phyloP scores from a whole-genome alignment of 2,888 invertebrate species.

The Andrena marginata region DNA sequence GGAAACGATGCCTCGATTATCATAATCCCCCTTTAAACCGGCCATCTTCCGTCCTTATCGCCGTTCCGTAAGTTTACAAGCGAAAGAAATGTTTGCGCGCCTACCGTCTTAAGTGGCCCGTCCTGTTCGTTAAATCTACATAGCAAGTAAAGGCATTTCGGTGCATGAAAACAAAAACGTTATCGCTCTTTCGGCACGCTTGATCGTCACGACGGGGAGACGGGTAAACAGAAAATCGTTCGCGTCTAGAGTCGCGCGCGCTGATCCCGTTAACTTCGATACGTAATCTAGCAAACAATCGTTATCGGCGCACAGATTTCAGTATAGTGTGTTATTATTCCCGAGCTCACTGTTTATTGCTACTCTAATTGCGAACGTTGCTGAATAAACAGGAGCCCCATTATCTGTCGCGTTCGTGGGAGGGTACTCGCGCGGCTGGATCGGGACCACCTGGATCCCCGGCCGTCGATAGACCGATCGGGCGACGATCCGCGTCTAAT shows the following conservation, averaged over 20 bases:
- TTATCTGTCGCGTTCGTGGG: not conserved
- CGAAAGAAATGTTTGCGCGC: not conserved
- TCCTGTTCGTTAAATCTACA: not conserved
- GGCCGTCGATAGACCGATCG: not conserved
- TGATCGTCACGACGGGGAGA: not conserved
- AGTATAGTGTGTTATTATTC: not conserved
- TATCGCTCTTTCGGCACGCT: too few species aligned
- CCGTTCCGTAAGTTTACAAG: too few species aligned
- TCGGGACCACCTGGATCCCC: constrained; percentile 2
- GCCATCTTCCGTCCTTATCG: too few species aligned
- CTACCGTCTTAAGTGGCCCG: not conserved
- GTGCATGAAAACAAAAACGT: not conserved
- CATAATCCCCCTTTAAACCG: too few species aligned
- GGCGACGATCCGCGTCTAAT: not conserved
- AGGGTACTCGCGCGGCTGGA: too few species aligned
- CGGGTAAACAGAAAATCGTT: not conserved
- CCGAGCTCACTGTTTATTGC: not conserved
- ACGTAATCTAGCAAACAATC: constrained; percentile 3
- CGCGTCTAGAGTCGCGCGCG: not conserved
- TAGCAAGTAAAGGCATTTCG: not conserved
- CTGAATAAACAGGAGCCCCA: not conserved
- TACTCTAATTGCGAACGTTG: not conserved
- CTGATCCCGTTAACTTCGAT: not conserved
- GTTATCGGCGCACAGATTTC: not conserved
- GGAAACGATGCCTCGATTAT: too few species aligned